A percentile compares a stretch with the other conserved stretches of the same genome.
Evolutionary conservation across 2,888 invertebrate species (phyloP).

Genomic region (Drosophila meridiana): DNA sequence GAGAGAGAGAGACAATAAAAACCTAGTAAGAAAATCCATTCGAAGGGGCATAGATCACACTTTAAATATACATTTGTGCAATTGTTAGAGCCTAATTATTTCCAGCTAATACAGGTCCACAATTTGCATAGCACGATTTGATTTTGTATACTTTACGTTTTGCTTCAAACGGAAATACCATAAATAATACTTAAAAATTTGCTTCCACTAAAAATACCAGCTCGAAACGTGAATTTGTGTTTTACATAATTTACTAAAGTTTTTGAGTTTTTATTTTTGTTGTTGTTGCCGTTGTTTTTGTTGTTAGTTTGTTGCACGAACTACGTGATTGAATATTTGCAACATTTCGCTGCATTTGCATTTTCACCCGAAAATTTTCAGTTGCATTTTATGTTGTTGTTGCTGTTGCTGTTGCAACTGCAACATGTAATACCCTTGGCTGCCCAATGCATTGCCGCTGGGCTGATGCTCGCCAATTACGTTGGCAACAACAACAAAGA

Average conservation of each 20-base stretch:
- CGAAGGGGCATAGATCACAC: neutral
- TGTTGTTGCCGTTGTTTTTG: neutral
- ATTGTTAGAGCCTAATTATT: slow-evolving; percentile 50
- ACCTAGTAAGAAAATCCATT: slow-evolving; percentile 4
- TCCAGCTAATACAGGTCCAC: slow-evolving; percentile 43
- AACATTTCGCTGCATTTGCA: slow-evolving; percentile 67
- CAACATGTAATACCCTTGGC: slow-evolving; percentile 71
- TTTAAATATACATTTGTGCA: slow-evolving; percentile 36
- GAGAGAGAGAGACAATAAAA: slow-evolving; percentile 8
- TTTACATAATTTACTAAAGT: slow-evolving; percentile 80
- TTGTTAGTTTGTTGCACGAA: slow-evolving; percentile 67
- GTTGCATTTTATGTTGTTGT: slow-evolving; percentile 41
- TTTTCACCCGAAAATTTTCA: slow-evolving; percentile 50
- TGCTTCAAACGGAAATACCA: slow-evolving; percentile 55
- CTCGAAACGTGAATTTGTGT: slow-evolving; percentile 47
- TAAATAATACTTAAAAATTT: slow-evolving; percentile 36
- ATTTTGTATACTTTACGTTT: slow-evolving; percentile 24
- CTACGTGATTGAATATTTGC: slow-evolving; percentile 80
- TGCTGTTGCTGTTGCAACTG: slow-evolving; percentile 41
- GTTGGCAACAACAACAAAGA: slow-evolving; percentile 43
- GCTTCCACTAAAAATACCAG: slow-evolving; percentile 25
- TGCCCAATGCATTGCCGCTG: slow-evolving; percentile 55
- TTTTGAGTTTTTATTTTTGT: slow-evolving; percentile 33
- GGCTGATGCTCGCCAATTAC: slow-evolving; percentile 71
- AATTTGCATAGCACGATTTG: slow-evolving; percentile 61